Evolutionary conservation across 2,888 invertebrate species (phyloP).

Genomic region (Zonitis immaculata): DNA sequence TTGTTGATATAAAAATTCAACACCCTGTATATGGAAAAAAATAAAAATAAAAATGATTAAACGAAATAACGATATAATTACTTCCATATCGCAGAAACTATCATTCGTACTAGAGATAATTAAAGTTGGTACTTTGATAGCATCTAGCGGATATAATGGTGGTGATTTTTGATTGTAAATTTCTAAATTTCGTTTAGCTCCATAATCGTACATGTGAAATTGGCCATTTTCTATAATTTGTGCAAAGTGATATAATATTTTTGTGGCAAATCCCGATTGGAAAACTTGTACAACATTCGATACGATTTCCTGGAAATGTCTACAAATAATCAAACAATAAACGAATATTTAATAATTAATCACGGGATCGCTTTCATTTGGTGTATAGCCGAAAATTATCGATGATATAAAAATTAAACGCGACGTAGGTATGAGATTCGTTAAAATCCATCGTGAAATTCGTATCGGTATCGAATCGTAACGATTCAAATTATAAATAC

Average conservation of each 20-base stretch:
- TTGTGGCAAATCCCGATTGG: conserved; percentile 5
- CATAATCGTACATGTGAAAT: conserved; percentile 64
- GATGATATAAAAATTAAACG: not conserved
- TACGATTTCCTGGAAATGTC: conserved; percentile 5
- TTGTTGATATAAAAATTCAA: not conserved
- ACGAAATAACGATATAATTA: too few species aligned
- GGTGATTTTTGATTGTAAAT: conserved; percentile 53
- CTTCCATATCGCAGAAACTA: not conserved
- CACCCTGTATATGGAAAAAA: not conserved
- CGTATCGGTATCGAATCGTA: not conserved
- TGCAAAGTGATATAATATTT: conserved; percentile 3
- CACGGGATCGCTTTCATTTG: conserved; percentile 6
- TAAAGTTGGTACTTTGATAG: conserved; percentile 53
- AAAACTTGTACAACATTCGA: not conserved
- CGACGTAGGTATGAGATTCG: not conserved
- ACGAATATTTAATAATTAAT: too few species aligned
- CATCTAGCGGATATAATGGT: conserved; percentile 56
- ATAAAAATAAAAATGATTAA: not conserved
- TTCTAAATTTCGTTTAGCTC: conserved; percentile 51
- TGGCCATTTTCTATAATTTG: conserved; percentile 40
- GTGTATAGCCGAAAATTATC: conserved; percentile 6
- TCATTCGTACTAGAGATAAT: conserved; percentile 20
- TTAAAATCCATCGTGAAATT: not conserved
- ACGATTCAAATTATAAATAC: too few species aligned
- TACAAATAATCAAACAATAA: too few species aligned